Evolutionary conservation across 2,113 vertebrate genomes (phyloP), one percentile per base, ranked within the genome.

Genomic region (Pomatostomus ruficeps): DNA sequence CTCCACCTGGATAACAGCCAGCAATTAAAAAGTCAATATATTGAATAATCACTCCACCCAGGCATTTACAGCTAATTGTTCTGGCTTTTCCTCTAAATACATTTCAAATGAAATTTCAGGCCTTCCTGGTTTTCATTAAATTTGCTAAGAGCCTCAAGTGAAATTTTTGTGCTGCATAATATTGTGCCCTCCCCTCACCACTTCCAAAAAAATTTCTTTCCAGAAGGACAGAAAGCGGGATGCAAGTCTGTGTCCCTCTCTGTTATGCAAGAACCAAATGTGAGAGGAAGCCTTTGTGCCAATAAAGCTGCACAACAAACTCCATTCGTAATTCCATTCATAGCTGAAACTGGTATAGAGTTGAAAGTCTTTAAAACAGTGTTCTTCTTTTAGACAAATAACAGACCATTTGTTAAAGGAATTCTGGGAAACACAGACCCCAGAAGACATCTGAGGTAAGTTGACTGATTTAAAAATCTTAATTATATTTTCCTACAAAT

Each of bases 1-100:
- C 49, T 88, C 42, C 35, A 94, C 83, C 79, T 88, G 82, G 85
- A 51, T 58, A 95, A 74, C 42, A 71, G 82, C 78, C 91, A 97
- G 55, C 82, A 97, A 93, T 93, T 88, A 93, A 90, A 73, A 94
- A 94, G 91, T 88, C 91, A 79, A 63, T 85, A 91, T 59, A 70
- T 58, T 88, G 92, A 92, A 85, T 92, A 90, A 73, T 51, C 35
- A 40, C 75, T 85, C 79, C 83, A 95, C 82, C 85, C 91, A 90
- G 67, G 58, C 38, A 51, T 73, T 90, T 83, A 38, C 12, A 83
- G 23, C 46, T 59, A 66, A 93, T 71, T 88, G 82, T 76, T 88
- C 67, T 77, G 63, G 33, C 38, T 88, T 77, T 65, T 80, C 72
- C 63, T 71, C 58, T 25, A 79, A 83, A 83, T 24, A 90, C 6